Percentiles rank a stretch among this genome's conserved stretches.
These are phyloP conservation scores for Gouania willdenowi DNA, from an alignment of 2,797 vertebrate genomes.

Conservation along the genomic window DNA sequence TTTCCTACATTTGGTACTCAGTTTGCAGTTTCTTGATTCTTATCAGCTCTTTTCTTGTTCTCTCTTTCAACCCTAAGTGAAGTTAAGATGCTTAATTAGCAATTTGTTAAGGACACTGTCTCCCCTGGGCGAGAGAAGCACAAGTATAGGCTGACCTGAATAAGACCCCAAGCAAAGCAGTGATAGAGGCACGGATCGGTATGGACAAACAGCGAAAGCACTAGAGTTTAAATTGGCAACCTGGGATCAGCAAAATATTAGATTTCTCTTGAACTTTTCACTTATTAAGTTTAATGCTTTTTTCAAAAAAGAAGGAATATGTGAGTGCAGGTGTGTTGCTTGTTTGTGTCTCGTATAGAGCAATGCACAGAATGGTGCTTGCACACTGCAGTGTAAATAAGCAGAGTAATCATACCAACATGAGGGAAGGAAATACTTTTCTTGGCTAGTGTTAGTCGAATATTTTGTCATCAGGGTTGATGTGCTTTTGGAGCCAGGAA, in stretches of 20 bases:
- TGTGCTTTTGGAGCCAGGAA: too few species aligned
- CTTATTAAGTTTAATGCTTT: constrained; percentile 23
- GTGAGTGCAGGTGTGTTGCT: background rate
- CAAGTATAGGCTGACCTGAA: constrained; percentile 48
- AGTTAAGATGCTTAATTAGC: constrained; percentile 50
- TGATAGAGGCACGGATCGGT: constrained; percentile 27
- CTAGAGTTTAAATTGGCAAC: constrained; percentile 37
- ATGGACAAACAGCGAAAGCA: constrained; percentile 5
- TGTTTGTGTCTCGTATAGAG: constrained; percentile 2
- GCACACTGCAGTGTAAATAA: too few species aligned
- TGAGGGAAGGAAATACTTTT: too few species aligned
- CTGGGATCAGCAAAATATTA: constrained; percentile 23
- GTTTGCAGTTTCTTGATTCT: constrained; percentile 18
- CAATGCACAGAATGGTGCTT: too few species aligned
- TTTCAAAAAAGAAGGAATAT: background rate
- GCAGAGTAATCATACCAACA: too few species aligned
- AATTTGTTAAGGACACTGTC: constrained; percentile 51
- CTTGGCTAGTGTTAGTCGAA: too few species aligned
- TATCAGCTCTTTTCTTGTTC: background rate
- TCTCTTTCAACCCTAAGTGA: constrained; percentile 10
- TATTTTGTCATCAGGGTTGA: too few species aligned
- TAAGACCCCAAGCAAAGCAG: constrained; percentile 34
- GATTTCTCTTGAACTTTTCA: constrained; percentile 9
- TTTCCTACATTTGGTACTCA: constrained; percentile 23
- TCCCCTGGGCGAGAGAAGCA: constrained; percentile 36